Evolutionary conservation across 2,113 vertebrate species (phyloP).

Genomic region (Osmerus mordax): DNA sequence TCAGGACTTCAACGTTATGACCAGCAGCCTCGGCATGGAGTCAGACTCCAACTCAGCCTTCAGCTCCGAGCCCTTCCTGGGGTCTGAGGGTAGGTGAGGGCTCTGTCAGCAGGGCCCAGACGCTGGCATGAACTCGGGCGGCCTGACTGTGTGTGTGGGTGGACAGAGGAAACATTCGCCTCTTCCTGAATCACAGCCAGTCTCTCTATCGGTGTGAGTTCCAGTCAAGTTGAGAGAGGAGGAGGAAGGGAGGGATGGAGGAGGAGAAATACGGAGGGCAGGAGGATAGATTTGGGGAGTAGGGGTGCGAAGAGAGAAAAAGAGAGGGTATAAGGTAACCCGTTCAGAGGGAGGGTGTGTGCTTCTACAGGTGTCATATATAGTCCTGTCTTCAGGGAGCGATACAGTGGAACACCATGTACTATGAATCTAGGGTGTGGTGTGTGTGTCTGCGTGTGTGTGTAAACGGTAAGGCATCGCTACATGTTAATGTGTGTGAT

Average conservation of each 20-base stretch:
- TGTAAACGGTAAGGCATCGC: too few species aligned
- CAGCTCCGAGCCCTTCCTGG: conserved; percentile 45
- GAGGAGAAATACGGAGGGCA: too few species aligned
- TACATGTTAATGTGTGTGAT: neutral
- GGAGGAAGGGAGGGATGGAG: neutral
- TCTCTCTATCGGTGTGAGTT: too few species aligned
- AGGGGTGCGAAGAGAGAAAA: too few species aligned
- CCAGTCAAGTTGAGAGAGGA: neutral
- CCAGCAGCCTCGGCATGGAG: conserved; percentile 24
- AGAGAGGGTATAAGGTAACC: too few species aligned
- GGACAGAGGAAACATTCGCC: too few species aligned
- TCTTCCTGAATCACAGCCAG: too few species aligned
- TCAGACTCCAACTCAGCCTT: conserved; percentile 23
- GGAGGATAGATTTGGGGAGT: too few species aligned
- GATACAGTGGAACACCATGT: neutral
- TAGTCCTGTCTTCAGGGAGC: neutral
- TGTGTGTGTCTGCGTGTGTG: neutral
- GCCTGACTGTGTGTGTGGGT: neutral
- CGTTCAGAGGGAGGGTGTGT: neutral
- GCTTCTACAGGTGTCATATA: too few species aligned
- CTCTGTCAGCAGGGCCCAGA: neutral
- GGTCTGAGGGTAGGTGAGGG: conserved; percentile 69
- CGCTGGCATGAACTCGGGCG: too few species aligned
- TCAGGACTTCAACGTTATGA: neutral
- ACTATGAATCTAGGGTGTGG: neutral